phyloP scores from a whole-genome alignment of 2,797 vertebrate species.

The Scleropages formosus region DNA sequence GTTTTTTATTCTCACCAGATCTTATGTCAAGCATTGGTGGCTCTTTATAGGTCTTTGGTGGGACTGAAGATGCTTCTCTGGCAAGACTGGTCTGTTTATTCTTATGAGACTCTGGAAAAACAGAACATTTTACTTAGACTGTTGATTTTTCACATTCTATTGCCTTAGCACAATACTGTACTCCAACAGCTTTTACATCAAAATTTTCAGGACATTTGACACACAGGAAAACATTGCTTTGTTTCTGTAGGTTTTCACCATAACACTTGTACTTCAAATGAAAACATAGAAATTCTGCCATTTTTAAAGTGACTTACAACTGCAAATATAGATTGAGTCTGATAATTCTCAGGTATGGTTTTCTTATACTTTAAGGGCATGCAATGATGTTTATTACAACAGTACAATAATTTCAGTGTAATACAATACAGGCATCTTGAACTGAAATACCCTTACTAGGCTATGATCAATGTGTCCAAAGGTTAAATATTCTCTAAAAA shows the following conservation, averaged over 20 bases:
- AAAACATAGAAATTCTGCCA: no score
- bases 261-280: no score
- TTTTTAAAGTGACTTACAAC: no score
- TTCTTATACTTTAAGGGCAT: not conserved
- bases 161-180: no score
- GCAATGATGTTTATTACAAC: no score
- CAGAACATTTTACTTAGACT: not conserved
- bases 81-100: not conserved
- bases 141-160: no score
- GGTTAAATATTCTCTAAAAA: not conserved
- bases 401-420: no score
- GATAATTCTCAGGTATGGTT: not conserved
- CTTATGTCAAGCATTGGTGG: not conserved
- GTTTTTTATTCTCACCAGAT: no score
- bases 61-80: no score
- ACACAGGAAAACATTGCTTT: no score
- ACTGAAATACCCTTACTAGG: not conserved
- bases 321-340: not conserved
- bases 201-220: not conserved
- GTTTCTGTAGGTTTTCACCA: no score
- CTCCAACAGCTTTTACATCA: not conserved
- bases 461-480: not conserved
- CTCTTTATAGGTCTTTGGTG: not conserved
- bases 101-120: not conserved
- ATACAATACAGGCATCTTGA: no score